phyloP scores from a whole-genome alignment of 2,888 invertebrate species.

The Coelinius sp. region DNA sequence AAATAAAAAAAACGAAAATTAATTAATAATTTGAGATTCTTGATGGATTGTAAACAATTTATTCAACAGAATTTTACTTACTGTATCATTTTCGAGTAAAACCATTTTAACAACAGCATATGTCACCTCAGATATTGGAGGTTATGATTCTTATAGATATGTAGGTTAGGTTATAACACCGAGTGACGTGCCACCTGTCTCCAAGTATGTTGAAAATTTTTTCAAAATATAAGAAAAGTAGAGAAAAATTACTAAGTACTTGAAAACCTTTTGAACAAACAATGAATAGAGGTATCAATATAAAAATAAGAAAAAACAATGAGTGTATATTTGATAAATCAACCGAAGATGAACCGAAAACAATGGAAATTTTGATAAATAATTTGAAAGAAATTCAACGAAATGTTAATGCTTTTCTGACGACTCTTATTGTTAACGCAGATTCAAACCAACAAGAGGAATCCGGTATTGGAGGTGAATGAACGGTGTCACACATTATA shows the following conservation, averaged over 20 bases:
- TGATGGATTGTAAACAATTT: constrained; percentile 1
- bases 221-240: no score
- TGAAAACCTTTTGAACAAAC: neutral
- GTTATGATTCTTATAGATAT: neutral
- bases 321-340: constrained; percentile 39
- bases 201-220: no score
- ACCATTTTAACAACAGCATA: constrained; percentile 74
- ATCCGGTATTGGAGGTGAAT: constrained; percentile 39
- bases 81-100: constrained; percentile 79
- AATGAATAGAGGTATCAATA: constrained; percentile 32
- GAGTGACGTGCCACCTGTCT: neutral
- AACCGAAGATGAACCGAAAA: constrained; percentile 10
- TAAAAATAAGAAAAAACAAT: constrained; percentile 37
- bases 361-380: constrained; percentile 51
- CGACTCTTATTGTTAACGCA: constrained; percentile 53
- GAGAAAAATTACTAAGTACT: no score
- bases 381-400: constrained; percentile 55
- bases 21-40: constrained; percentile 13
- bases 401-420: constrained; percentile 60
- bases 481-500: constrained; percentile 24
- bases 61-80: constrained; percentile 69
- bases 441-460: constrained; percentile 16
- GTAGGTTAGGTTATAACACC: neutral
- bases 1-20: constrained; percentile 38
- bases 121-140: constrained; percentile 43